Evolutionary conservation across 2,113 vertebrate genomes (phyloP).

Genomic region (Herpetotheres cachinnans): DNA sequence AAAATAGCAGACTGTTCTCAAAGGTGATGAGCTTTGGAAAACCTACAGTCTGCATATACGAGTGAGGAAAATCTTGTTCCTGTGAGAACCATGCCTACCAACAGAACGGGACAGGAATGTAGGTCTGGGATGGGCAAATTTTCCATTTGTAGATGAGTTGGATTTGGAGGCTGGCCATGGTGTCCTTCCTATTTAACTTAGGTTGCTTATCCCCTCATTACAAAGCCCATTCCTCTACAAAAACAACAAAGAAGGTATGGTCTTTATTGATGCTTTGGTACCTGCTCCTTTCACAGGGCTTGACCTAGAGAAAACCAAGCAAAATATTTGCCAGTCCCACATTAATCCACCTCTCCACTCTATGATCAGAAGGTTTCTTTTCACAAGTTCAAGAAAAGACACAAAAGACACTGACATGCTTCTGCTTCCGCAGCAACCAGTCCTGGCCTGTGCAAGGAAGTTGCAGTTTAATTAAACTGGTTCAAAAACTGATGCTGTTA

Average conservation of each 20-base stretch:
- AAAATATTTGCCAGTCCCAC: neutral
- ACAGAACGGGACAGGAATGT: neutral
- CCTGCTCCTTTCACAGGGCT: neutral
- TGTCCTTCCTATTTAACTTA: neutral
- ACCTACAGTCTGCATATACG: neutral
- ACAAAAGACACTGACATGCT: neutral
- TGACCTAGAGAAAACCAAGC: neutral
- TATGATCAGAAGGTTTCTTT: neutral
- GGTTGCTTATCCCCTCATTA: neutral
- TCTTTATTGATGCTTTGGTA: neutral
- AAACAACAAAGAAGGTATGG: neutral
- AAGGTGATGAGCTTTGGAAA: neutral
- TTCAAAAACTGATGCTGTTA: neutral
- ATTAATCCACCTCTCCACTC: neutral
- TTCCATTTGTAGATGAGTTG: neutral
- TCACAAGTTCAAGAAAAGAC: neutral
- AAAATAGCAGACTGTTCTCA: neutral
- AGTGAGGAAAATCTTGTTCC: neutral
- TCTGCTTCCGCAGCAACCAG: neutral
- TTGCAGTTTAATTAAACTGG: slow-evolving; percentile 22
- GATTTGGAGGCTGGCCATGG: neutral
- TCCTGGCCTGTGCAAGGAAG: slow-evolving; percentile 29
- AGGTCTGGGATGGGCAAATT: neutral
- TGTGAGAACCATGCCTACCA: slow-evolving; percentile 11
- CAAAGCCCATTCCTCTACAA: neutral